Evolutionary conservation across 2,797 vertebrate species (phyloP), one percentile per base, ranked within the genome.

Genomic region (Chanos chanos): DNA sequence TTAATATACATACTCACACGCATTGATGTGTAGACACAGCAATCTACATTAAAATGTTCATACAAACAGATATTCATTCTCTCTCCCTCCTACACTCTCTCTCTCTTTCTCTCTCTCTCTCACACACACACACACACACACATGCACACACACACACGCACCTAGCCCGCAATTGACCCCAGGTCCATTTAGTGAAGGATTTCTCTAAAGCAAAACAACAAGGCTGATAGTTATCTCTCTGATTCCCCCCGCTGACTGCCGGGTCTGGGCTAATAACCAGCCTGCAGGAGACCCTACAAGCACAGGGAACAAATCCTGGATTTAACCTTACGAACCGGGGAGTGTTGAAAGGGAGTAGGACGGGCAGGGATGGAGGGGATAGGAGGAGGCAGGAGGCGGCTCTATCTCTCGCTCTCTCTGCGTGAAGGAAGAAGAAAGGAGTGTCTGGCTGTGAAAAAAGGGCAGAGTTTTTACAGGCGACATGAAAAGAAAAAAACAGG

Each of bases 251-350:
- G 41, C 45, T 61, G 47, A 72, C 65, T 53, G 50, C 44, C 15
- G 69, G 69, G 62, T 41, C 28, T 63, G 47, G 18, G 27, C 54
- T 68, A 70, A 75, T 67, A 72, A 63, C 62, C 41, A 41, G 45
- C 24, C 22, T 41, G 51, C 43, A 50, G 70, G 12, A 67, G 76
- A 70, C 59, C 59, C 59, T 9, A 33, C 61, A 69, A 80, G 72
- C 71, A 60, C 61, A 51, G 34, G 25, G 48, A 73, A 55, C 74
- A 79, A 81, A 86, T 83, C 75, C 78, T 53, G 2, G 70, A 69
- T 59, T 81, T 78, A 81, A 85, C 78, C 75, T 19, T 45, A 61
- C 68, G 75, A 70, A 53, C 69, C 54, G 57, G 13, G 15, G 13
- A 54, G 24, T 18, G 33, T 9, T 67, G 25, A 63, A 65, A 64